These are phyloP conservation scores for Conger conger DNA, from an alignment of 2,113 vertebrate species.

Conservation along the genomic window DNA sequence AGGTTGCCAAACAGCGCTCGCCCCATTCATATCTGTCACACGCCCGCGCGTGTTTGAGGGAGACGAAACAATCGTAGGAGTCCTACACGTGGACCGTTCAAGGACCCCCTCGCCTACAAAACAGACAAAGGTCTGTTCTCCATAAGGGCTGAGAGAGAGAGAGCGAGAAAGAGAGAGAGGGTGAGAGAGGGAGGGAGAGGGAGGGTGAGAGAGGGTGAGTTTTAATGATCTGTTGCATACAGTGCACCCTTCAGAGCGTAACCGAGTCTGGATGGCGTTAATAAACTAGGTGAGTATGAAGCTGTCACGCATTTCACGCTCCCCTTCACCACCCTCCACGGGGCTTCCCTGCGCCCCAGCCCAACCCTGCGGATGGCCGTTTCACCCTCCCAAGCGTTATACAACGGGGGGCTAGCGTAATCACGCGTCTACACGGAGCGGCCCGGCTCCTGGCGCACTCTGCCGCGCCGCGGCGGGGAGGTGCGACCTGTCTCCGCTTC, in stretches of 20 bases:
- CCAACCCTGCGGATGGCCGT: background rate
- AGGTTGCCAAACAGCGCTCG: background rate
- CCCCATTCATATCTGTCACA: constrained; percentile 6
- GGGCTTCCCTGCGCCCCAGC: background rate
- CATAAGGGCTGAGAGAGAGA: background rate
- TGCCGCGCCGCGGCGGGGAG: constrained; percentile 12
- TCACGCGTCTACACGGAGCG: constrained; percentile 3
- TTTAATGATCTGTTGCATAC: constrained; percentile 38
- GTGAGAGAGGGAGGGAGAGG: background rate
- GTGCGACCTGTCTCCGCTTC: constrained; percentile 28
- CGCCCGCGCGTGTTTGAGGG: background rate
- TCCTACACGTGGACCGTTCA: background rate
- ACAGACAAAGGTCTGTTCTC: constrained; percentile 2
- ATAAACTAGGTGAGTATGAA: constrained; percentile 27
- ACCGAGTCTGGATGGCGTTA: constrained; percentile 12
- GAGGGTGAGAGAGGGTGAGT: background rate
- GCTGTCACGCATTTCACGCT: constrained; percentile 17
- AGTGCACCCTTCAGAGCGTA: constrained; percentile 23
- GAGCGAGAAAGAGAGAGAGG: background rate
- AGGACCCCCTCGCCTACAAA: background rate
- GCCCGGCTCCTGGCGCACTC: constrained; percentile 20
- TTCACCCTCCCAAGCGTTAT: constrained; percentile 19
- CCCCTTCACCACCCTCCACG: constrained; percentile 14
- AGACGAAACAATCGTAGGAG: background rate
- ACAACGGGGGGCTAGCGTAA: constrained; percentile 15